Percentiles rank a stretch among this genome's conserved stretches.
phyloP scores from a whole-genome alignment of 92 coral and sea anemone genomes.

The Epizoanthus scotinus region DNA sequence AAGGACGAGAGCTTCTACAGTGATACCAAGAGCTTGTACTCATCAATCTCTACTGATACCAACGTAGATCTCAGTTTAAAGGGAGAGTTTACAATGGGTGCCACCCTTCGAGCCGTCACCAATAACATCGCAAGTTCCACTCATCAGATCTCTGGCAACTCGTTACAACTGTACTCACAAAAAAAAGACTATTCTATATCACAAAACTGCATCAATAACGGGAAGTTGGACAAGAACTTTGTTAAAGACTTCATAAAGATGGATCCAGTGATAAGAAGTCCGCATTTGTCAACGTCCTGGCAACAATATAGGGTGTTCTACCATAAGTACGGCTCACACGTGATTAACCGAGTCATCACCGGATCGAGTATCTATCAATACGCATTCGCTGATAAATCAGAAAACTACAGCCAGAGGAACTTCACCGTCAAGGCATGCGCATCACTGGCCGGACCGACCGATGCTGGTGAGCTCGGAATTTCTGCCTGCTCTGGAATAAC shows the following conservation, averaged over 20 bases:
- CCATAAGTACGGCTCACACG: conserved; percentile 53
- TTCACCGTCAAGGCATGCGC: neutral
- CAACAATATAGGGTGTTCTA: conserved; percentile 36
- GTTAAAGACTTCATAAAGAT: conserved; percentile 35
- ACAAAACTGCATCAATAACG: conserved; percentile 1
- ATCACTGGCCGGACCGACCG: neutral
- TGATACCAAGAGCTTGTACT: neutral
- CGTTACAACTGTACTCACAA: neutral
- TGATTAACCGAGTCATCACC: conserved; percentile 15
- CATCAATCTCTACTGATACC: neutral
- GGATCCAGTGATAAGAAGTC: neutral
- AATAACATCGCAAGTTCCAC: neutral
- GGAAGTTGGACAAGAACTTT: conserved; percentile 8
- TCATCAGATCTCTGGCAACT: neutral
- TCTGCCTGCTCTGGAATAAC: conserved; percentile 51
- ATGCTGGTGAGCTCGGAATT: neutral
- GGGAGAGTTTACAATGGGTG: conserved; percentile 16
- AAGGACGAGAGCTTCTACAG: neutral
- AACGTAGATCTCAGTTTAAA: neutral
- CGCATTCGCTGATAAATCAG: conserved; percentile 5
- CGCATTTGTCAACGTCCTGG: conserved; percentile 42
- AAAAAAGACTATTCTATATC: neutral
- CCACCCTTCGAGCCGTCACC: neutral
- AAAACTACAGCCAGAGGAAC: neutral
- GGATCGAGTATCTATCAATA: conserved; percentile 40